These are phyloP conservation scores for Globodera ellingtonae DNA, from an alignment of 1,140 invertebrate genomes.

Conservation along the genomic window DNA sequence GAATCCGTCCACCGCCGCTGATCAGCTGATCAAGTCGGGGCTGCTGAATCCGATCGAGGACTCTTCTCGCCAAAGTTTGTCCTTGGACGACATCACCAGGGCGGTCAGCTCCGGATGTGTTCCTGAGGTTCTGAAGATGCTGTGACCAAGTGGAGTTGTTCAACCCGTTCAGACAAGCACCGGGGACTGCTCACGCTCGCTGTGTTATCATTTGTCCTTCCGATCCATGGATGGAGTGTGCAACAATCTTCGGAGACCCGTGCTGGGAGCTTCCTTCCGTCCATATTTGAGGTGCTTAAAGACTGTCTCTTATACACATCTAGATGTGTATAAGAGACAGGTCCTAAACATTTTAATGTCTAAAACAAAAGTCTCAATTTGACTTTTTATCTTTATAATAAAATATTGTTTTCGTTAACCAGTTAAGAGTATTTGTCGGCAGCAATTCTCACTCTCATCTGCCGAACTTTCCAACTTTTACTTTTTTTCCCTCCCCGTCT, in stretches of 20 bases:
- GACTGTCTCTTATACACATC: too few relatives aligned
- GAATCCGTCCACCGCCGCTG: slow-evolving; percentile 41
- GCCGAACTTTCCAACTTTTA: neutral
- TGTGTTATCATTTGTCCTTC: slow-evolving; percentile 57
- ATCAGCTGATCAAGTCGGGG: slow-evolving; percentile 33
- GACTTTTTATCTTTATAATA: too few relatives aligned
- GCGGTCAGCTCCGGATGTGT: slow-evolving; percentile 62
- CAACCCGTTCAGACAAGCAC: neutral
- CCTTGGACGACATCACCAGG: slow-evolving; percentile 61
- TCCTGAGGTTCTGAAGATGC: slow-evolving; percentile 42
- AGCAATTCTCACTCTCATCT: neutral
- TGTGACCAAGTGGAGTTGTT: neutral
- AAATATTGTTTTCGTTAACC: too few relatives aligned
- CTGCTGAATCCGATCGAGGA: slow-evolving; percentile 62
- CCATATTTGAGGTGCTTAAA: slow-evolving; percentile 56
- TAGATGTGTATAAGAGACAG: too few relatives aligned
- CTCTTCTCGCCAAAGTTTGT: slow-evolving; percentile 45
- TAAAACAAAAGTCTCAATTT: too few relatives aligned
- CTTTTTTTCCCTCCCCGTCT: neutral
- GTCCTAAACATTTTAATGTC: too few relatives aligned
- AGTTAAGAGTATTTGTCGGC: too few relatives aligned
- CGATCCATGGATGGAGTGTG: slow-evolving; percentile 53
- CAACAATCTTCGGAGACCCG: slow-evolving; percentile 49
- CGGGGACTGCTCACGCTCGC: slow-evolving; percentile 45
- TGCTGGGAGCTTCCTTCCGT: slow-evolving; percentile 53